Percentiles rank a stretch among this genome's conserved stretches.
Evolutionary conservation across 1,140 invertebrate genomes (phyloP).

Genomic region (Varroa destructor): DNA sequence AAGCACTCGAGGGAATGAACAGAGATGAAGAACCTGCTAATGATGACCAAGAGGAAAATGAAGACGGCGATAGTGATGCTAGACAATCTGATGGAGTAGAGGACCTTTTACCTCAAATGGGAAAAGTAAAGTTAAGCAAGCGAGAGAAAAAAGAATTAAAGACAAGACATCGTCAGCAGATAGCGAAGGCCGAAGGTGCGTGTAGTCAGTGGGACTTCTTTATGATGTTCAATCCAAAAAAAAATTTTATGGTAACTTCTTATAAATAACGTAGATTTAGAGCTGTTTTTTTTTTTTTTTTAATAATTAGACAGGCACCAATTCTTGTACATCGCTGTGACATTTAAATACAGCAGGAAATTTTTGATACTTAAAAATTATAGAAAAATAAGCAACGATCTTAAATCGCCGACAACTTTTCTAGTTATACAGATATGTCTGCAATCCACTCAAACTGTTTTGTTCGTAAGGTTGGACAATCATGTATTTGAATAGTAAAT

Average conservation of each 20-base stretch:
- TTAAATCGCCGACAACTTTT: too few species aligned
- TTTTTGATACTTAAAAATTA: too few species aligned
- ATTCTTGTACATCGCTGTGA: not conserved
- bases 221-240: too few species aligned
- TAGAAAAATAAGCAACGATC: too few species aligned
- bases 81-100: constrained; percentile 35
- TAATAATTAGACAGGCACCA: not conserved
- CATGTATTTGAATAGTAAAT: too few species aligned
- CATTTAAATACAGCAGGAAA: too few species aligned
- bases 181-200: not conserved
- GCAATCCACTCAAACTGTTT: too few species aligned
- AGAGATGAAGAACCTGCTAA: constrained; percentile 34
- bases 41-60: constrained; percentile 36
- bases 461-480: too few species aligned
- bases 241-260: too few species aligned
- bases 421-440: too few species aligned
- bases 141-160: constrained; percentile 35
- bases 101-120: not conserved
- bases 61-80: constrained; percentile 34
- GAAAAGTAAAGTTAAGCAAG: constrained; percentile 34
- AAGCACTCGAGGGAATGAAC: constrained; percentile 35
- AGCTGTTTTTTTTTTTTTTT: not conserved
- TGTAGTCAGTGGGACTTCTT: too few species aligned
- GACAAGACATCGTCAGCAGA: constrained; percentile 6
- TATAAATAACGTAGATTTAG: too few species aligned